Evolutionary conservation across 2,888 invertebrate genomes (phyloP).

Genomic region (Cerastis rubricosa): DNA sequence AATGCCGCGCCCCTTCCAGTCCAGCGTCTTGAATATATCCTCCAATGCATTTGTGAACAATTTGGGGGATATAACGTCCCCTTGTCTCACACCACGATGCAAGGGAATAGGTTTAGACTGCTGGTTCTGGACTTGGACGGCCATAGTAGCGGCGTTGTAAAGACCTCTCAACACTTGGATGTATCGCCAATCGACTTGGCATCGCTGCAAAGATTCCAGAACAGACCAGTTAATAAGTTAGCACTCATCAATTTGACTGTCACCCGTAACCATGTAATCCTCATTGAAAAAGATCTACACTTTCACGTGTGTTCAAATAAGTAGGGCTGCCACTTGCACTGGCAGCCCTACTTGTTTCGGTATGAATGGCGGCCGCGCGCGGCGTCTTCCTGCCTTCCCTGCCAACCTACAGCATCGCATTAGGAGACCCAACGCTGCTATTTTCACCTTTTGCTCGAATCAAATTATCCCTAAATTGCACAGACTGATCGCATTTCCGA

Average conservation of each 20-base stretch:
- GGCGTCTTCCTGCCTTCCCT: conserved; percentile 76
- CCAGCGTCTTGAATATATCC: too few species aligned
- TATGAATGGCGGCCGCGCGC: conserved; percentile 78
- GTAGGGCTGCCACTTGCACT: too few species aligned
- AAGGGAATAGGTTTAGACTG: too few species aligned
- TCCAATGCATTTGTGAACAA: too few species aligned
- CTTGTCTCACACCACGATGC: too few species aligned
- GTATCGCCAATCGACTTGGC: too few species aligned
- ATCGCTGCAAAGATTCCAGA: too few species aligned
- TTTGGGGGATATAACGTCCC: too few species aligned
- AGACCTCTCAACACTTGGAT: too few species aligned
- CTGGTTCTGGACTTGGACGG: too few species aligned
- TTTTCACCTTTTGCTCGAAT: conserved; percentile 36
- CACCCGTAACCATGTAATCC: background rate
- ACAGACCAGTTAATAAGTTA: background rate
- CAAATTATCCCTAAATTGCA: conserved; percentile 31
- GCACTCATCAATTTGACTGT: background rate
- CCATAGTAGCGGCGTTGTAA: too few species aligned
- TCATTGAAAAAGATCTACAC: conserved; percentile 15
- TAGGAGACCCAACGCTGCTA: conserved; percentile 31
- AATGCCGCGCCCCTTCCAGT: too few species aligned
- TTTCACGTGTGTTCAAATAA: conserved; percentile 18
- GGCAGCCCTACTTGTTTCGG: conserved; percentile 77
- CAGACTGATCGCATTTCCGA: conserved; percentile 30
- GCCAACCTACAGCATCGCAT: conserved; percentile 56